Conservation (phyloP, 2,888 invertebrate genomes). For the Zaprionus bogoriensis region DNA sequence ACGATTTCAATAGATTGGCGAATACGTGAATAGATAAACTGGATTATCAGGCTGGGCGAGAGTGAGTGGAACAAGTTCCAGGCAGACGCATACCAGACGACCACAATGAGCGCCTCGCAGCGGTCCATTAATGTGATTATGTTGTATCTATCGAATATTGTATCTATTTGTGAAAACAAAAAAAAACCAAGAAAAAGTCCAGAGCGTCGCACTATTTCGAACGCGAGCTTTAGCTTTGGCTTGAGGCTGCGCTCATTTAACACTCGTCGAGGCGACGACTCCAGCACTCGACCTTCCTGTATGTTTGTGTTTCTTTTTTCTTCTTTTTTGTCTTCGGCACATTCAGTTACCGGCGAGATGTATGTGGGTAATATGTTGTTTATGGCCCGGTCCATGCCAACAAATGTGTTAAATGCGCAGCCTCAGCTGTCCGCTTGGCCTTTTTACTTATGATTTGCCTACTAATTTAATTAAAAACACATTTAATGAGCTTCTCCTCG, state of each 20-base stretch:
- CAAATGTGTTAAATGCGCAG: constrained; percentile 19
- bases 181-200: background rate
- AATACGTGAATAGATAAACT: no score
- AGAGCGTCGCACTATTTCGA: background rate
- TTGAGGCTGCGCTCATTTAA: constrained; percentile 56
- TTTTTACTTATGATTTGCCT: constrained; percentile 65
- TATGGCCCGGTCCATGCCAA: constrained; percentile 15
- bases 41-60: constrained; percentile 11
- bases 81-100: constrained; percentile 1
- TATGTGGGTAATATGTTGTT: constrained; percentile 45
- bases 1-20: background rate
- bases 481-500: constrained; percentile 33
- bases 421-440: constrained; percentile 44
- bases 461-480: constrained; percentile 51
- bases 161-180: background rate
- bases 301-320: background rate
- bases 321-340: constrained; percentile 33
- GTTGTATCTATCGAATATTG: background rate
- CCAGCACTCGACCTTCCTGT: constrained; percentile 56
- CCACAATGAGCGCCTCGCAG: constrained; percentile 3
- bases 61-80: constrained; percentile 16
- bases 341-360: constrained; percentile 28
- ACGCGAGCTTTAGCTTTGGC: constrained; percentile 7
- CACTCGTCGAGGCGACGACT: constrained; percentile 66
- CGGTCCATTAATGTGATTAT: background rate